Conservation (phyloP, 2,888 invertebrate species). For the Eupithecia abbreviata region DNA sequence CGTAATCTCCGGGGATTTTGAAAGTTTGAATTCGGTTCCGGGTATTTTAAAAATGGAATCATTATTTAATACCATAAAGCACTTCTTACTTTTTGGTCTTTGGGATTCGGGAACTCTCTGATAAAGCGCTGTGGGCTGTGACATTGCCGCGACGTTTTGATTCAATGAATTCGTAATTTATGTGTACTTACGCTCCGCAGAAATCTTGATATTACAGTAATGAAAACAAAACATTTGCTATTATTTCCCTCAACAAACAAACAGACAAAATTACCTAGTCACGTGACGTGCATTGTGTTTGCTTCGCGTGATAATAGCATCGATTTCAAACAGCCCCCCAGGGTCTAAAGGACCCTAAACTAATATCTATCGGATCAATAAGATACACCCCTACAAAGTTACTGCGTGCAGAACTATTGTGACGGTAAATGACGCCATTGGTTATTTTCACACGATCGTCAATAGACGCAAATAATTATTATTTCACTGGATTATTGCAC, state of each 20-base stretch:
- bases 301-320: constrained; percentile 64
- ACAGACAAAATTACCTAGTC: constrained; percentile 28
- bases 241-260: constrained; percentile 45
- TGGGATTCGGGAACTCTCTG: neutral
- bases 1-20: constrained; percentile 68
- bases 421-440: constrained; percentile 49
- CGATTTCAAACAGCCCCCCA: constrained; percentile 66
- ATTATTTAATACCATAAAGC: constrained; percentile 40
- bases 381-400: constrained; percentile 55
- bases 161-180: constrained; percentile 21
- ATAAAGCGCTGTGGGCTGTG: neutral
- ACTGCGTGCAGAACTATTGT: constrained; percentile 54
- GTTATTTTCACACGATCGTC: constrained; percentile 55
- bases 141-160: neutral
- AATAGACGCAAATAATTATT: constrained; percentile 38
- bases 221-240: constrained; percentile 47
- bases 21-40: constrained; percentile 51
- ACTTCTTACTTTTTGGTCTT: constrained; percentile 6
- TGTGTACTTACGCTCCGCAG: constrained; percentile 16
- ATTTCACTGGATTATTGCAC: constrained; percentile 30
- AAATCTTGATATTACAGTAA: constrained; percentile 23
- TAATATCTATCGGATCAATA: constrained; percentile 58
- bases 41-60: constrained; percentile 50
- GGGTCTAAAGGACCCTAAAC: constrained; percentile 52
- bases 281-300: constrained; percentile 49